Conservation (phyloP, 2,113 vertebrate species). For the Myotis brandtii region DNA sequence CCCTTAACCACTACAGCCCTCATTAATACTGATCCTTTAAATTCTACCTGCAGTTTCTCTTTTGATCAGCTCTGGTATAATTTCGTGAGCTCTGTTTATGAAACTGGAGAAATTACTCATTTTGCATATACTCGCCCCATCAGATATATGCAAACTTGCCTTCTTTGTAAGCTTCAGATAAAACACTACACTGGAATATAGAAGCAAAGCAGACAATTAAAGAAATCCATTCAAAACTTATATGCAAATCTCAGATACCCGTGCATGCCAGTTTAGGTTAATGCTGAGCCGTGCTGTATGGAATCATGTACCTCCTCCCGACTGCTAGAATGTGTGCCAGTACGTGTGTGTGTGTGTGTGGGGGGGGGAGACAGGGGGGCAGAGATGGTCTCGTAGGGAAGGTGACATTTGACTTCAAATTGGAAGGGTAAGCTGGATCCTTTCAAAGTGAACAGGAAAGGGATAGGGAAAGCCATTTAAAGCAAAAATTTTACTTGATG, state of each 20-base stretch:
- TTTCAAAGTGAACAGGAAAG: slow-evolving; percentile 27
- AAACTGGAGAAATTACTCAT: background rate
- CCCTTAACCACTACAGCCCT: background rate
- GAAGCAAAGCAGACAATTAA: background rate
- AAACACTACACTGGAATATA: background rate
- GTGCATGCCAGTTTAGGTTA: background rate
- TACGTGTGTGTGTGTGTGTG: background rate
- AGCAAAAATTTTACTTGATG: background rate
- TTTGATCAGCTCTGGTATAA: background rate
- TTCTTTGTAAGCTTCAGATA: background rate
- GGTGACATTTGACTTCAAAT: background rate
- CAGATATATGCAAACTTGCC: background rate
- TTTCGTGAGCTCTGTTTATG: background rate
- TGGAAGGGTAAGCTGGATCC: background rate
- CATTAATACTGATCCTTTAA: background rate
- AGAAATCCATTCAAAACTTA: background rate
- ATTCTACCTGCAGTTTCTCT: background rate
- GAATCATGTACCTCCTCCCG: no score
- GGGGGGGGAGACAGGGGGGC: no score
- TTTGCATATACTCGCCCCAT: background rate
- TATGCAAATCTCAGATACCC: background rate
- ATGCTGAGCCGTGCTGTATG: fast-evolving
- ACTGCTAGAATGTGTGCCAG: background rate
- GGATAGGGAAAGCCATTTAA: background rate
- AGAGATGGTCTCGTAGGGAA: background rate